phyloP scores from a whole-genome alignment of 2,797 vertebrate genomes.

The Nasua narica region DNA sequence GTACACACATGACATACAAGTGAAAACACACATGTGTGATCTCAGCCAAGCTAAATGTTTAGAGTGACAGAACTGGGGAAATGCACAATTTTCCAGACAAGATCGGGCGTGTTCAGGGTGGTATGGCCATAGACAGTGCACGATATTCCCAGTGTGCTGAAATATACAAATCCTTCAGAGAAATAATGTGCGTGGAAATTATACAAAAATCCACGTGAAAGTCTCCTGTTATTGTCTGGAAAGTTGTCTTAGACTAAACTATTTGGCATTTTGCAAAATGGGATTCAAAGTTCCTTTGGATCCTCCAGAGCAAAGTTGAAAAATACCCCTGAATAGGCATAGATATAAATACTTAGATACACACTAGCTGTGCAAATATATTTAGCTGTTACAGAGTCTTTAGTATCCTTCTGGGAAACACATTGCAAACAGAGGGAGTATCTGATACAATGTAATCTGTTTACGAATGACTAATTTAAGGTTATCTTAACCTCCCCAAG shows the following conservation, averaged over 20 bases:
- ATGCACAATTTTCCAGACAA: neutral
- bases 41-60: neutral
- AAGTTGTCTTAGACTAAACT: neutral
- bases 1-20: neutral
- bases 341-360: neutral
- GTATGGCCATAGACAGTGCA: too few species aligned
- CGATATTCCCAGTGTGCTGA: neutral
- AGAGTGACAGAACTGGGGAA: neutral
- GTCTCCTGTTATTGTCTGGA: neutral
- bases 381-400: neutral
- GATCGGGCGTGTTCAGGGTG: too few species aligned
- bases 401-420: neutral
- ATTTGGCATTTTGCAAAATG: neutral
- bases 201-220: neutral
- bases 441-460: neutral
- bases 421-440: neutral
- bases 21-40: neutral
- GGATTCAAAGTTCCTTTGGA: neutral
- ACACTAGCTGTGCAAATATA: neutral
- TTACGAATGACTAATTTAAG: neutral
- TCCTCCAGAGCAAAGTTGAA: neutral
- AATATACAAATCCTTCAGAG: neutral
- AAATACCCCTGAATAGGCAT: neutral
- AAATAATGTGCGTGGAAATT: neutral
- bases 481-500: neutral